Percentiles rank a stretch among this genome's conserved stretches.
phyloP scores from a whole-genome alignment of 2,888 invertebrate species.

The Drosophila gaucha region DNA sequence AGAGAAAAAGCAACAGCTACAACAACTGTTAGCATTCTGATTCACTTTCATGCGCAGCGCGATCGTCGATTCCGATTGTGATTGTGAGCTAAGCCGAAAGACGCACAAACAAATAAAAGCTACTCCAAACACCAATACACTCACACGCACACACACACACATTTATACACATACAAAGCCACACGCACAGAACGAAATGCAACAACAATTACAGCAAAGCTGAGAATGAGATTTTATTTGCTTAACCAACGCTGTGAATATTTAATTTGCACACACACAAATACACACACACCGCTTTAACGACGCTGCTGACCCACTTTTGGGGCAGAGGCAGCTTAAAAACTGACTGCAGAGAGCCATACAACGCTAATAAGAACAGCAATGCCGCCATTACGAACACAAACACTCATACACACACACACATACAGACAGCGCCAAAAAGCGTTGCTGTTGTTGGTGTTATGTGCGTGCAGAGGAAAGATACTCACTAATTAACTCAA shows the following conservation, averaged over 20 bases:
- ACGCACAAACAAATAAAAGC: slow-evolving; percentile 46
- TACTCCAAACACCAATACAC: slow-evolving; percentile 20
- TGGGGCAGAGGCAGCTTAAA: slow-evolving; percentile 59
- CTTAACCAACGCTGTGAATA: slow-evolving; percentile 77
- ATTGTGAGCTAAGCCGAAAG: slow-evolving; percentile 44
- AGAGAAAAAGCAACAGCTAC: slow-evolving; percentile 34
- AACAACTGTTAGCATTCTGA: slow-evolving; percentile 67
- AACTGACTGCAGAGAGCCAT: slow-evolving; percentile 59
- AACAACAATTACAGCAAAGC: slow-evolving; percentile 58
- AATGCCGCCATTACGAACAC: slow-evolving; percentile 71
- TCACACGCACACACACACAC: slow-evolving; percentile 12
- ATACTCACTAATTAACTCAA: slow-evolving; percentile 79
- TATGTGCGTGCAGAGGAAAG: slow-evolving; percentile 74
- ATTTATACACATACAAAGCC: not conserved
- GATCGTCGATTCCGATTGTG: slow-evolving; percentile 61
- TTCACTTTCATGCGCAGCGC: slow-evolving; percentile 76
- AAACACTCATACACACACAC: slow-evolving; percentile 40
- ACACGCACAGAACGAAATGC: slow-evolving; percentile 52
- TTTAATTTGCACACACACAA: slow-evolving; percentile 70
- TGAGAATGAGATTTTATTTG: slow-evolving; percentile 74
- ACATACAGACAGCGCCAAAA: slow-evolving; percentile 45
- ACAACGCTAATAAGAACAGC: slow-evolving; percentile 70
- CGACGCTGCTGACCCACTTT: slow-evolving; percentile 78
- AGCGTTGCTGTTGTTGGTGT: slow-evolving; percentile 43
- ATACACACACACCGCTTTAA: slow-evolving; percentile 52